Percentiles rank a stretch among this genome's conserved stretches.
Evolutionary conservation across 2,888 invertebrate species (phyloP).

Genomic region (Drosophila imparisetae): DNA sequence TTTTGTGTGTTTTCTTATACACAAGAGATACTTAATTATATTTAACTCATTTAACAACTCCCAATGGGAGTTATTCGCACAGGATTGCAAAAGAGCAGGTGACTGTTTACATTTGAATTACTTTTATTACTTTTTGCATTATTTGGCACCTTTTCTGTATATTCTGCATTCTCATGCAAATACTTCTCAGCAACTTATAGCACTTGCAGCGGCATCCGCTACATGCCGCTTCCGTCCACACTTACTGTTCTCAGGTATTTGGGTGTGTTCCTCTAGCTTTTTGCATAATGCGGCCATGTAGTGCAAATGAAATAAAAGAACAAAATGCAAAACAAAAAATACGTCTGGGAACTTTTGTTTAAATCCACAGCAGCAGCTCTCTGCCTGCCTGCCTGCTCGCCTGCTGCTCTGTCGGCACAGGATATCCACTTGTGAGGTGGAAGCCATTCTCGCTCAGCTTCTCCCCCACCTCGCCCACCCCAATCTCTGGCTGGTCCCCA

Average conservation of each 20-base stretch:
- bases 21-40: background rate
- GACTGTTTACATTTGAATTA: constrained; percentile 30
- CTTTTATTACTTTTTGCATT: constrained; percentile 16
- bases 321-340: constrained; percentile 27
- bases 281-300: constrained; percentile 66
- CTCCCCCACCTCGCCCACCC: background rate
- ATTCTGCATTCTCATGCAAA: constrained; percentile 73
- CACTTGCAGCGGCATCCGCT: constrained; percentile 63
- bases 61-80: constrained; percentile 4
- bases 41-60: constrained; percentile 7
- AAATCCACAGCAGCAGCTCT: constrained; percentile 50
- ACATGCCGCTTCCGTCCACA: constrained; percentile 41
- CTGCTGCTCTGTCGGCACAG: constrained; percentile 15
- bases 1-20: background rate
- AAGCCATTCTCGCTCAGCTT: constrained; percentile 23
- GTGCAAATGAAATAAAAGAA: constrained; percentile 57
- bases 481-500: constrained; percentile 60
- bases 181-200: constrained; percentile 68
- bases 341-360: constrained; percentile 75
- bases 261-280: constrained; percentile 29
- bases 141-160: constrained; percentile 45
- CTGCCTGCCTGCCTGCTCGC: constrained; percentile 9
- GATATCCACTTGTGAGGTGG: constrained; percentile 38
- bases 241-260: constrained; percentile 28
- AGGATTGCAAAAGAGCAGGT: constrained; percentile 9